phyloP scores from a whole-genome alignment of 2,797 vertebrate species.

The Channallabes apus region DNA sequence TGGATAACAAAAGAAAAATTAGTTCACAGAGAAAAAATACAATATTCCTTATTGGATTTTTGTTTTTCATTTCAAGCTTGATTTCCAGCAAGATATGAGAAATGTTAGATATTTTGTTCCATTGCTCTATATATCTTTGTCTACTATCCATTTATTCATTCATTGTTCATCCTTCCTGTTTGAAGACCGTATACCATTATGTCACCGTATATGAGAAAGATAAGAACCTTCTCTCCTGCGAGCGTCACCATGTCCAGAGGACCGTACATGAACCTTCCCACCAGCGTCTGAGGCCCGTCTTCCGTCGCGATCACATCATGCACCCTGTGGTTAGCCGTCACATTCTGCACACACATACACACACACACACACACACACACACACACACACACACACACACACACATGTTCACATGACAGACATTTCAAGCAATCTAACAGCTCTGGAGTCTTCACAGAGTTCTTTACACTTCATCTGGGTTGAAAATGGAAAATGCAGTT shows the following conservation, averaged over 20 bases:
- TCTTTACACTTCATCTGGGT: not conserved
- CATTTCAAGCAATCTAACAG: not conserved
- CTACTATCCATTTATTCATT: not conserved
- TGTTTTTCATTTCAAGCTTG: not conserved
- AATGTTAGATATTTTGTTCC: not conserved
- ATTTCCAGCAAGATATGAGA: not conserved
- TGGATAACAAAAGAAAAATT: not conserved
- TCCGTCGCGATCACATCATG: slow-evolving; percentile 81
- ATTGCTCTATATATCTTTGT: not conserved
- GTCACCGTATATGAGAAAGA: not conserved
- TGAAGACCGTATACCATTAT: not conserved
- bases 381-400: slow-evolving; percentile 22
- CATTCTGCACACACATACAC: slow-evolving; percentile 68
- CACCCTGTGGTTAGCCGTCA: slow-evolving; percentile 85
- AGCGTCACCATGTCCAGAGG: slow-evolving; percentile 87
- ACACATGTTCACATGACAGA: not conserved
- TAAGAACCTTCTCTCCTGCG: slow-evolving; percentile 81
- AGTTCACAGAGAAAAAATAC: not conserved
- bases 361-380: slow-evolving; percentile 14
- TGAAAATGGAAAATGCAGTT: slow-evolving; percentile 15
- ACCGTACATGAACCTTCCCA: slow-evolving; percentile 85
- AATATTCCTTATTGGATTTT: not conserved
- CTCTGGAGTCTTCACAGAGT: not conserved
- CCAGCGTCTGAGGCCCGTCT: slow-evolving; percentile 79
- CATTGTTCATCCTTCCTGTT: not conserved